Conservation (phyloP, 2,113 vertebrate genomes). For the Aptenodytes forsteri region DNA sequence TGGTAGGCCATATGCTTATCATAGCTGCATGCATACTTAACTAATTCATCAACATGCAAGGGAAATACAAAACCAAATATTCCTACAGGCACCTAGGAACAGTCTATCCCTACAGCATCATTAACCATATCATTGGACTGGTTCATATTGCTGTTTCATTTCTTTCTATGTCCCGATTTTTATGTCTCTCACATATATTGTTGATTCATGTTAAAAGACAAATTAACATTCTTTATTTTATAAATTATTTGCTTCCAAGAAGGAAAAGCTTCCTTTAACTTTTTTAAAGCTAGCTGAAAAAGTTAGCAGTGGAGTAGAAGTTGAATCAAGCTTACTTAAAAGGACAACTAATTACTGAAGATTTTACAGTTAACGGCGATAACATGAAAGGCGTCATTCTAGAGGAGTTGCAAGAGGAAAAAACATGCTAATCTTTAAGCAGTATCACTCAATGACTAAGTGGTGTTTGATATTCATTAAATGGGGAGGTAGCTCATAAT, state of each 20-base stretch:
- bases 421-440: not conserved
- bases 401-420: not conserved
- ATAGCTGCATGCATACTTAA: not conserved
- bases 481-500: not conserved
- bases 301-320: not conserved
- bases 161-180: not conserved
- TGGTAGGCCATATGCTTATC: not conserved
- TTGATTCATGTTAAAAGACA: not conserved
- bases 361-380: not conserved
- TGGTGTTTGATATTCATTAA: conserved; percentile 43
- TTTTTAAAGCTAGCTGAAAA: not conserved
- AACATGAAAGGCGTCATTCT: not conserved
- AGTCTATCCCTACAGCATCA: not conserved
- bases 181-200: not conserved
- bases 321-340: not conserved
- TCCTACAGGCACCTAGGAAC: not conserved
- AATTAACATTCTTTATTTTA: not conserved
- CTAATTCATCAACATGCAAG: not conserved
- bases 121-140: not conserved
- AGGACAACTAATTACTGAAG: conserved; percentile 1
- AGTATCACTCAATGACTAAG: not conserved
- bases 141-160: not conserved
- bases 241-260: not conserved
- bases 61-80: not conserved
- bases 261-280: not conserved